Conservation (phyloP, 2,888 invertebrate species). For the Oasisia sp. region DNA sequence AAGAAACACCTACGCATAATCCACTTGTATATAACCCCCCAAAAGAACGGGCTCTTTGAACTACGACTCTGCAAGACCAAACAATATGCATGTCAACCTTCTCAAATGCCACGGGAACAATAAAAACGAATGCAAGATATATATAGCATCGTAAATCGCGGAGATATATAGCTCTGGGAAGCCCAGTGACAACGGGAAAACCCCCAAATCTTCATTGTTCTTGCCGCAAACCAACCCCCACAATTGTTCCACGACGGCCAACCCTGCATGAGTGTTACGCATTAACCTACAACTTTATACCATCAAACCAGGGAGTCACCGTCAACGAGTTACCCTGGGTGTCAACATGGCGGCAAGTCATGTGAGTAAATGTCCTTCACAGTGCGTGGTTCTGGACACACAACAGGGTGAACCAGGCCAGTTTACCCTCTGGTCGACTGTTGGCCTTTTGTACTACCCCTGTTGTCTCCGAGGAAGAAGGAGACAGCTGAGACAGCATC, state of each 20-base stretch:
- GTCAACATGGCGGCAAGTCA: neutral
- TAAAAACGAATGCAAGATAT: neutral
- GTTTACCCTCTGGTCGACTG: neutral
- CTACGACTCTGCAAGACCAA: neutral
- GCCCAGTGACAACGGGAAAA: neutral
- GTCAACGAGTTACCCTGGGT: neutral
- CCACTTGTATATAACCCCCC: no score
- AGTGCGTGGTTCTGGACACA: neutral
- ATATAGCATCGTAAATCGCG: neutral
- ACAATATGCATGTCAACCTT: neutral
- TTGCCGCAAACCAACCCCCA: neutral
- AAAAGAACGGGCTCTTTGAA: no score
- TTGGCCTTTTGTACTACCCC: neutral
- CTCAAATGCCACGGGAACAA: neutral
- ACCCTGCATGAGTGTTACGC: neutral
- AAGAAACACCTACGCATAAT: no score
- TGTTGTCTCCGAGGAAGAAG: neutral
- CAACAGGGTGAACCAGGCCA: neutral
- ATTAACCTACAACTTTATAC: neutral
- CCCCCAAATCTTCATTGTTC: neutral
- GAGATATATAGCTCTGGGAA: neutral
- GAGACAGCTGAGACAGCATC: neutral
- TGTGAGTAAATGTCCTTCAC: neutral
- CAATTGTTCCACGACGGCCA: neutral
- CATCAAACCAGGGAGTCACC: neutral